Percentiles rank a stretch among this genome's conserved stretches.
phyloP scores from a whole-genome alignment of 2,113 vertebrate species.

The Rhodinocichla rosea region DNA sequence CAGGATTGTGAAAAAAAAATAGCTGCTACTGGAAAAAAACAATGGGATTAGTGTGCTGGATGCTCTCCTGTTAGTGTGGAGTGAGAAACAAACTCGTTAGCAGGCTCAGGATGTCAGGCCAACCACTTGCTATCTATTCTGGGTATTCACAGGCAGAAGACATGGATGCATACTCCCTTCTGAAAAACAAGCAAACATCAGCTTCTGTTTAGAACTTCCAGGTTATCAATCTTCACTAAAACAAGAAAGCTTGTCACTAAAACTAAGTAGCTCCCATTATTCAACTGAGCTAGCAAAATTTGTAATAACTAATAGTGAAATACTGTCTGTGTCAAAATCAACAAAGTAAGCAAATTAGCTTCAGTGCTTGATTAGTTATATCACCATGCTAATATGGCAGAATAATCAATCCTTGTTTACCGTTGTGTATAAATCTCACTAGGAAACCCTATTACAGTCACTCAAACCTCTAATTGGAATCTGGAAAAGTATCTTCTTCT shows the following conservation, averaged over 20 bases:
- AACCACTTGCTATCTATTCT: background rate
- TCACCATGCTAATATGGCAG: background rate
- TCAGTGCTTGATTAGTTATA: background rate
- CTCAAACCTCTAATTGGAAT: background rate
- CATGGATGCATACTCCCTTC: background rate
- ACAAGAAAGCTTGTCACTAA: background rate
- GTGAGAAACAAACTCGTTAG: slow-evolving; percentile 4
- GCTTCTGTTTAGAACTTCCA: background rate
- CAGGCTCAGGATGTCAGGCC: background rate
- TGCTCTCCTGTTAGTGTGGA: background rate
- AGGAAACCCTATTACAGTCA: background rate
- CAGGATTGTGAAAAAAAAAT: background rate
- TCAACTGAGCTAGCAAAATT: background rate
- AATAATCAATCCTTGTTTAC: slow-evolving; percentile 12
- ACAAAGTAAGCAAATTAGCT: background rate
- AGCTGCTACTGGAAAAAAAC: background rate
- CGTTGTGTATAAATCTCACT: background rate
- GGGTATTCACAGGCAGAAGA: background rate
- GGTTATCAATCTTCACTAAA: background rate
- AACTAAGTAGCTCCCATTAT: background rate
- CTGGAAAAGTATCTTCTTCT: background rate
- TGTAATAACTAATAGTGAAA: background rate
- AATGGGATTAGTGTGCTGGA: background rate
- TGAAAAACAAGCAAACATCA: background rate
- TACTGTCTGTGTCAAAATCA: background rate